phyloP scores from a whole-genome alignment of 2,797 vertebrate genomes.

The Lepilemur septentrionalis region DNA sequence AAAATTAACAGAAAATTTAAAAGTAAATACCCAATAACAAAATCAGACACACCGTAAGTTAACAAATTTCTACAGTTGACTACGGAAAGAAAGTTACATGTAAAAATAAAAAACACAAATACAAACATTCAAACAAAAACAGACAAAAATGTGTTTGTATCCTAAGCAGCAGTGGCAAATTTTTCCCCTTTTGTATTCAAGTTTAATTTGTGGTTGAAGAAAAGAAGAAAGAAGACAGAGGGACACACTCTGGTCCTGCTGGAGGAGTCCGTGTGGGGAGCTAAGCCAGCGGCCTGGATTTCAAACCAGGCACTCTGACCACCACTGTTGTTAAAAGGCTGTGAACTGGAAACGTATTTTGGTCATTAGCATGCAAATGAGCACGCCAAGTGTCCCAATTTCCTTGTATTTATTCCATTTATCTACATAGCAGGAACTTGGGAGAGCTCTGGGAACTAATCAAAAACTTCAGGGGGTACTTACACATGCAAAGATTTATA shows the following conservation, averaged over 20 bases:
- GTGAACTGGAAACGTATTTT: constrained; percentile 63
- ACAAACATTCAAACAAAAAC: neutral
- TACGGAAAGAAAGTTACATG: neutral
- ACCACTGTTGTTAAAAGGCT: constrained; percentile 47
- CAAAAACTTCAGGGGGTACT: neutral
- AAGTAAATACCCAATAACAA: neutral
- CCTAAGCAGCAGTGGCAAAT: neutral
- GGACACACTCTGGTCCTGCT: too few relatives aligned
- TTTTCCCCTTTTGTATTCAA: neutral
- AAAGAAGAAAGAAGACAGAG: neutral
- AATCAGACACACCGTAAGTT: neutral
- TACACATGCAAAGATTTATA: neutral
- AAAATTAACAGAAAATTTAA: constrained; percentile 18
- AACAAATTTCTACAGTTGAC: neutral
- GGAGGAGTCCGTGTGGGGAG: neutral
- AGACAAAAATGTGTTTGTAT: neutral
- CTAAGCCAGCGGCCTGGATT: neutral
- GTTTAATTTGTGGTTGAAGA: neutral
- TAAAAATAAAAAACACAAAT: neutral
- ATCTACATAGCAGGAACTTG: neutral
- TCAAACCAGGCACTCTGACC: neutral
- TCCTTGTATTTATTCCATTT: constrained; percentile 50
- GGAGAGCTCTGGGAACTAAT: constrained; percentile 45
- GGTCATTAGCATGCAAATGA: constrained; percentile 63
- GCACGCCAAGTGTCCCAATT: constrained; percentile 41